phyloP scores from a whole-genome alignment of 37 sponge, comb jelly and placozoan genomes.

The Chondrilla cf. caribensis region DNA sequence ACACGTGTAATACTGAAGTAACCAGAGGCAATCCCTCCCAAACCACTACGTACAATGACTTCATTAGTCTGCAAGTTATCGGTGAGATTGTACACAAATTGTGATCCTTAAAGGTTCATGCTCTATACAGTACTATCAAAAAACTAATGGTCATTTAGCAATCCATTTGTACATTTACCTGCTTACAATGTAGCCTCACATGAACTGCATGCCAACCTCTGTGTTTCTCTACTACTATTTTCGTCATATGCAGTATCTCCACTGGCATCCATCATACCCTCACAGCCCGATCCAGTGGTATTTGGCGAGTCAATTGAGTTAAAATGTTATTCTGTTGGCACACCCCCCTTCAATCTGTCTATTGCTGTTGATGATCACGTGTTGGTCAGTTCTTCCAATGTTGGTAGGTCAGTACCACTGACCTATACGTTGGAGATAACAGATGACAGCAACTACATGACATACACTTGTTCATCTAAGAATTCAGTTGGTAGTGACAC shows the following conservation, averaged over 20 bases:
- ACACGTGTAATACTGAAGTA: background rate
- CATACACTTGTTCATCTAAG: constrained; percentile 14
- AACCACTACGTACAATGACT: too few relatives aligned
- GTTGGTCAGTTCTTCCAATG: background rate
- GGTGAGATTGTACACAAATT: too few relatives aligned
- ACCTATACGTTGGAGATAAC: background rate
- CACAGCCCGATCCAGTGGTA: constrained; percentile 9
- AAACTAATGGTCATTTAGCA: too few relatives aligned
- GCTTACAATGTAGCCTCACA: too few relatives aligned
- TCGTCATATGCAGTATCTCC: background rate
- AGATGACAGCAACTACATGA: background rate
- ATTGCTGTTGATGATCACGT: background rate
- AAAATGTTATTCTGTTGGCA: constrained; percentile 7
- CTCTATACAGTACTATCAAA: too few relatives aligned
- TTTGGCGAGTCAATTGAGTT: constrained; percentile 1
- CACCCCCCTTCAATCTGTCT: constrained; percentile 10
- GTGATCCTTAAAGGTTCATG: too few relatives aligned
- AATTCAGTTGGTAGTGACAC: background rate
- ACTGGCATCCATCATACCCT: background rate
- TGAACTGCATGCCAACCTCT: too few relatives aligned
- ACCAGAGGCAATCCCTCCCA: too few relatives aligned
- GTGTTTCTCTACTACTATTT: background rate
- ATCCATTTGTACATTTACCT: too few relatives aligned
- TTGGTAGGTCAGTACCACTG: background rate
- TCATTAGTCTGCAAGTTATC: too few relatives aligned